Evolutionary conservation across 2,797 vertebrate genomes (phyloP), one percentile per base, ranked within the genome.

Genomic region (Trematomus bernacchii): DNA sequence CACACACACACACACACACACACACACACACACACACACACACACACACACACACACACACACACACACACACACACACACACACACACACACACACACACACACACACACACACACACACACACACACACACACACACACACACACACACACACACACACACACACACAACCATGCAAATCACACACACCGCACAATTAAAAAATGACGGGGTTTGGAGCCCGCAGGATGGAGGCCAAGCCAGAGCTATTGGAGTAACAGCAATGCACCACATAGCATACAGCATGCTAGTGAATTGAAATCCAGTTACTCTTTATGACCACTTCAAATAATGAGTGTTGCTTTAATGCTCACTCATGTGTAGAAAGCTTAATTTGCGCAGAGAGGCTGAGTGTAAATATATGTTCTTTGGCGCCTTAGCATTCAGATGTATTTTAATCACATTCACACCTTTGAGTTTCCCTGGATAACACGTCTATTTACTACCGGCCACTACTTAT

Each of bases 131-230:
- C 65, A 65, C 27, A 76, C 37, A 64, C 52, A 73, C 21, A 53
- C 44, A 52, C 16, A 14, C 61, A 78, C 71, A 86, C 80, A 81
- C 70, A 71, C 51, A 78, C 78, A 52, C 16, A 14, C 61, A 78
- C 71, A 86, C 80, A 81, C 70, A 71, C 51, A 78, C 78, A 74
- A n/a, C n/a, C n/a, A n/a, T n/a, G n/a, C n/a, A n/a, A n/a, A n/a
- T n/a, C 27, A 57, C 15, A 58, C 58, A 61, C 46, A 46, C 33
- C 0, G 1, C 18, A 51, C 65, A 57, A 50, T 67, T 67, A 50
- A 53, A 63, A 71, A 71, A 46, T 30, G 60, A 60, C 19, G 43
- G 51, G 15, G 21, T 66, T 61, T 54, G 71, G 71, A 51, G 68
- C 43, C 52, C 5, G 3, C 40, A 66, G 64, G 50, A 77, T 19